These are phyloP conservation scores for Mylabris phalerata DNA, from an alignment of 1,140 invertebrate species.

Conservation along the genomic window DNA sequence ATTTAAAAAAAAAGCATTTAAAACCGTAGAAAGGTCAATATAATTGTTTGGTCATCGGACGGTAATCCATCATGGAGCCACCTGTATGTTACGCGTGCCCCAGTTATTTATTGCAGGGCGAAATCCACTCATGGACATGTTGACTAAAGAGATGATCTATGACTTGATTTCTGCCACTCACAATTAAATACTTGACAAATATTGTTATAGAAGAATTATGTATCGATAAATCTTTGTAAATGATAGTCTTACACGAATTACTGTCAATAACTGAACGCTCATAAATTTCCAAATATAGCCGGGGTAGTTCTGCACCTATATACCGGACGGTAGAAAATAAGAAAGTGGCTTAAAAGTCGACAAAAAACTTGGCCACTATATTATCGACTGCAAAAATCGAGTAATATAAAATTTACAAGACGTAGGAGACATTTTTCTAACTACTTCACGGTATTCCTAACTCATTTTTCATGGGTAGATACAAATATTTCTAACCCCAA, in stretches of 20 bases:
- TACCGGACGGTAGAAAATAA: too few relatives aligned
- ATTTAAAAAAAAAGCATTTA: not conserved
- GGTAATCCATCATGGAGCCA: slow-evolving; percentile 30
- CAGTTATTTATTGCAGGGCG: slow-evolving; percentile 28
- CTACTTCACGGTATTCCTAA: too few relatives aligned
- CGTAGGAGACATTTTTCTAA: too few relatives aligned
- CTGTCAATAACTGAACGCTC: slow-evolving; percentile 30
- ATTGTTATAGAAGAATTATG: slow-evolving; percentile 35
- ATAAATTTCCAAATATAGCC: slow-evolving; percentile 26
- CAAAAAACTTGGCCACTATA: too few relatives aligned
- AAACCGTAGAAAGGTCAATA: slow-evolving; percentile 27
- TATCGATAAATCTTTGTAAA: slow-evolving; percentile 33
- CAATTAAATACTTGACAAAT: slow-evolving; percentile 34
- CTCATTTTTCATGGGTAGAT: too few relatives aligned
- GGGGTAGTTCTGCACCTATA: not conserved
- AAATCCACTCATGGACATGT: slow-evolving; percentile 27
- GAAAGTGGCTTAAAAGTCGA: too few relatives aligned
- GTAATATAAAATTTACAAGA: too few relatives aligned
- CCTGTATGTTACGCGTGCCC: slow-evolving; percentile 28
- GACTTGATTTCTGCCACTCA: slow-evolving; percentile 34
- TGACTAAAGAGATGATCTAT: slow-evolving; percentile 35
- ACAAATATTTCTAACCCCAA: too few relatives aligned
- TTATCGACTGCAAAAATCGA: too few relatives aligned
- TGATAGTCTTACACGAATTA: slow-evolving; percentile 35
- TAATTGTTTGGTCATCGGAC: slow-evolving; percentile 29